These are phyloP conservation scores for Hemitrygon akajei DNA, from an alignment of 2,797 vertebrate species.

Conservation along the genomic window DNA sequence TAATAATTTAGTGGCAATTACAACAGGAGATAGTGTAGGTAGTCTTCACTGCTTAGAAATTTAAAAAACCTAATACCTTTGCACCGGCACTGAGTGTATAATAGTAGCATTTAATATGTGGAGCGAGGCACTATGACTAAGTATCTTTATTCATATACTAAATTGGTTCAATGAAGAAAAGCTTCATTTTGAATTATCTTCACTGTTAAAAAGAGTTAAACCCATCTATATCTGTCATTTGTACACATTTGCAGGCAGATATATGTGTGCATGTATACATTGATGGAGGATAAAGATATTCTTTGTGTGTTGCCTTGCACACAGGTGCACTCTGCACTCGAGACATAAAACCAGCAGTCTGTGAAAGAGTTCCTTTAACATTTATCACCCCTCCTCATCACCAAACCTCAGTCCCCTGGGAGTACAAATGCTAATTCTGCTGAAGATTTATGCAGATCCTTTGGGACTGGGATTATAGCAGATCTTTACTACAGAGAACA, in stretches of 20 bases:
- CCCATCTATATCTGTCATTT: neutral
- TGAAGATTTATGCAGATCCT: constrained; percentile 49
- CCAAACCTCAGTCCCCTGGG: constrained; percentile 45
- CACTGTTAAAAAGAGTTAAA: neutral
- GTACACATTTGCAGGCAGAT: neutral
- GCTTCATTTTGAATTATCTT: neutral
- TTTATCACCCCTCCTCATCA: constrained; percentile 62
- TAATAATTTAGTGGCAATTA: neutral
- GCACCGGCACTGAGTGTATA: neutral
- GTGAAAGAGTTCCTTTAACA: constrained; percentile 59
- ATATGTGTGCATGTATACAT: neutral
- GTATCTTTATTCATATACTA: constrained; percentile 42
- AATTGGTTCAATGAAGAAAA: neutral
- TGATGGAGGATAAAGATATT: neutral
- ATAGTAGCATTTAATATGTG: neutral
- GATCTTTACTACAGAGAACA: constrained; percentile 26
- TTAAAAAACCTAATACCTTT: neutral
- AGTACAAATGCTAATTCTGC: constrained; percentile 52
- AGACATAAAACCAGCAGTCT: constrained; percentile 59
- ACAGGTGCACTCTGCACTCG: constrained; percentile 53
- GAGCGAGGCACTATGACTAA: constrained; percentile 48
- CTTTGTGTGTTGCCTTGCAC: constrained; percentile 43
- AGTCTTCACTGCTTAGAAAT: neutral
- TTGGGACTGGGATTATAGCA: constrained; percentile 40
- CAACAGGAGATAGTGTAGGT: neutral